These are phyloP conservation scores for Macrophya alboannulata DNA, from an alignment of 2,888 invertebrate genomes.

Conservation along the genomic window DNA sequence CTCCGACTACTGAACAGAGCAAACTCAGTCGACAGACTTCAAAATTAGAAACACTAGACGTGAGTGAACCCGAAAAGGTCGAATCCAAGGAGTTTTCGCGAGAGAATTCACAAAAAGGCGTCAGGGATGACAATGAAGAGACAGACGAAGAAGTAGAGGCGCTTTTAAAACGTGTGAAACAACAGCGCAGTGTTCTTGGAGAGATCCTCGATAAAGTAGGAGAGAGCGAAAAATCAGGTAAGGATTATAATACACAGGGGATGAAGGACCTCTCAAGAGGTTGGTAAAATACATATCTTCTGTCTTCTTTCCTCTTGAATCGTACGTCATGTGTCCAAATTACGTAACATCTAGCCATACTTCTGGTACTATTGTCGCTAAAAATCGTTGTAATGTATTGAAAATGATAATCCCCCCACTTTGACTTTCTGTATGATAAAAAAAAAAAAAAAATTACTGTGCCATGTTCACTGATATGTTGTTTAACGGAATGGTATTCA, in stretches of 20 bases:
- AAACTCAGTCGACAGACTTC: constrained; percentile 36
- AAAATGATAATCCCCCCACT: constrained; percentile 23
- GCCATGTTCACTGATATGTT: constrained; percentile 34
- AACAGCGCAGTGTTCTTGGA: constrained; percentile 87
- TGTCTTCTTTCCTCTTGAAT: constrained; percentile 37
- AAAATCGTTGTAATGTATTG: constrained; percentile 45
- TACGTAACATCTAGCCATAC: constrained; percentile 23
- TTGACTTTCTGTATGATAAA: constrained; percentile 41
- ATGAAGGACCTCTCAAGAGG: constrained; percentile 52
- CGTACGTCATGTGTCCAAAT: constrained; percentile 29
- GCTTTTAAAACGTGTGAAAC: constrained; percentile 85
- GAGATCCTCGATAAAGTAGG: constrained; percentile 85
- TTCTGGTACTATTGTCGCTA: constrained; percentile 32
- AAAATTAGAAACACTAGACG: constrained; percentile 60
- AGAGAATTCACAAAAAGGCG: constrained; percentile 67
- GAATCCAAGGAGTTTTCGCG: constrained; percentile 60
- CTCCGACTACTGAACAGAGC: constrained; percentile 46
- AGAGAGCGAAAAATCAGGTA: constrained; percentile 69
- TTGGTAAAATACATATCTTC: constrained; percentile 51
- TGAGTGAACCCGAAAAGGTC: constrained; percentile 62
- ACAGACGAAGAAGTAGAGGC: constrained; percentile 85
- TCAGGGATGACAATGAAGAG: constrained; percentile 80
- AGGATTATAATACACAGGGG: constrained; percentile 48
- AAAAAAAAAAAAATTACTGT: constrained; percentile 22
- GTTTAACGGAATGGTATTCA: constrained; percentile 24